Base-by-base conservation (phyloP, 2,888 invertebrate species). In the Nymphalis c-album region DNA sequence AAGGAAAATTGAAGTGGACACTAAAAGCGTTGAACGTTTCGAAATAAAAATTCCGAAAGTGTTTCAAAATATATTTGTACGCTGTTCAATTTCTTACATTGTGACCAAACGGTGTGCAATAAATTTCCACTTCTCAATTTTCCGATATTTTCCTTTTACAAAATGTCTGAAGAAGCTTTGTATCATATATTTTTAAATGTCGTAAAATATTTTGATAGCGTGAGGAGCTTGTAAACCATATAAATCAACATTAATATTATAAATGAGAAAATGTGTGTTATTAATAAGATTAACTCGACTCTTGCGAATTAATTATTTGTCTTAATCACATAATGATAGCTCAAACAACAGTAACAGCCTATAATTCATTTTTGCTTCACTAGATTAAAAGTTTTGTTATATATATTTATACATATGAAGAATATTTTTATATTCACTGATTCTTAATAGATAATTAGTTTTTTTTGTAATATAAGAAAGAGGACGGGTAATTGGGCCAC, bases 91-190 rank as follows among this genome's bases (percentile, higher is more conserved):
- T 51, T 22, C 51, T 51, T 51, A 51, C 22, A 22, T 51, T 51
- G 51, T 51, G 51, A 51, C 51, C 51, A 22, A 51, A 51, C 13
- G 22, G 20, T 51, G 51, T 51, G 22, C 22, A 51, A 51, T 51
- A 51, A 51, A 51, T 51, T 51, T 51, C 16, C 2, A 51, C 51
- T 51, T 51, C 51, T 22, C 22, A 51, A 51, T 51, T 51, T 51
- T 51, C 26, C 51, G 51, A 51, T 51, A 51, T 51, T 26, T 51
- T 51, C 51, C 51, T 51, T 51, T 51, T 51, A 51, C 51, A 13
- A 22, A 51, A 51, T 51, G 22, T 20, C 51, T 51, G 13, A 51
- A 22, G 22, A 51, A 20, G 51, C 51, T 13, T 51, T 22, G 26
- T 22, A 26, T 51, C 1, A 22, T 6, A 51, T 22, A 51, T 22